Evolutionary conservation across 2,888 invertebrate species (phyloP), one percentile per base, ranked within the genome.

Genomic region (Zygogramma bicolorata): DNA sequence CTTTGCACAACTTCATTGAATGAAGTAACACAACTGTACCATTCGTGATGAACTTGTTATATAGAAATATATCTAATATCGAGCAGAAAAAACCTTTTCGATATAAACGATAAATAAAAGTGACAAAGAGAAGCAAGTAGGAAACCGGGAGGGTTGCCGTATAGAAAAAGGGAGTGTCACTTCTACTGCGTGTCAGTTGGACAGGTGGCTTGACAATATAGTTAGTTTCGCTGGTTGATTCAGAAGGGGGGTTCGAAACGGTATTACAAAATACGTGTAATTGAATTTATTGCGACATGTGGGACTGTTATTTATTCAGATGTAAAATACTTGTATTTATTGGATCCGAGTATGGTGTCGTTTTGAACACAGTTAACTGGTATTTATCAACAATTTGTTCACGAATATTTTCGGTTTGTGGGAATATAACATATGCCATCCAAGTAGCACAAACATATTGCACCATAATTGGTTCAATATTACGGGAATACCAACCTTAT

Each of bases 201-300:
- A 83, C 84, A 84, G 84, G 84, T 84, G 84, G 84, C 77, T 81
- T 82, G 84, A 83, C 83, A 82, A 83, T 82, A 83, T 84, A 82
- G 84, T 85, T 85, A 83, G 84, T 82, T 83, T 82, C 84, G 80
- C 80, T 82, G 81, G 82, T 80, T 82, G 82, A 76, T 79, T 82
- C 70, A 62, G 59, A 31, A 79, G 75, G 77, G 81, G 81, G 81
- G 81, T 79, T 77, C 76, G 71, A 72, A 75, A 76, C 78, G 78
- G 80, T 81, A 82, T 82, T 81, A 80, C 80, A 79, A 81, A 83
- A 80, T 80, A 79, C 75, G 75, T 78, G 75, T 80, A 81, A 83
- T 81, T 79, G 80, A 83, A 84, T 84, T 83, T 83, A 83, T 83
- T 84, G 80, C 81, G 76, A 81, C 83, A 83, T 83, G 79, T 83